Percentiles rank a stretch among this genome's conserved stretches.
Conservation (phyloP, 2,113 vertebrate species). For the Pteropus alecto region DNA sequence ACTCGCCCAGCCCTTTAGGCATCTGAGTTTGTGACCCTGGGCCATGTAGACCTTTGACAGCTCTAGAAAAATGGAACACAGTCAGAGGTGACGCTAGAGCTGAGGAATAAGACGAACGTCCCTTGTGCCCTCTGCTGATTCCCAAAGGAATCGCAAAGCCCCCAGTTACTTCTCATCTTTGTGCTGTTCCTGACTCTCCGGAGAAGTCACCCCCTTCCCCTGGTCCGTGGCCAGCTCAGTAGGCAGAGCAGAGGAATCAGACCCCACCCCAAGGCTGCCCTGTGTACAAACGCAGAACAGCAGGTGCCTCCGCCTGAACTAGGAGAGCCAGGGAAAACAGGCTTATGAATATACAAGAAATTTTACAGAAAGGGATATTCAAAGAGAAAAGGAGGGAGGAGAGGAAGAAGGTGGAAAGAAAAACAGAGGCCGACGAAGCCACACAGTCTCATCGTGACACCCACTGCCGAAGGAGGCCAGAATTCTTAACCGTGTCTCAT, state of each 20-base stretch:
- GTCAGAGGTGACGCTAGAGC: accelerated
- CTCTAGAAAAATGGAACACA: neutral
- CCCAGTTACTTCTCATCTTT: neutral
- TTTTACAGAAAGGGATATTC: neutral
- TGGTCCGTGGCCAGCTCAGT: neutral
- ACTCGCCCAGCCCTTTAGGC: neutral
- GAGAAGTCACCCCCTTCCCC: neutral
- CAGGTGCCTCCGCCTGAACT: neutral
- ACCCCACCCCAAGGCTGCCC: neutral
- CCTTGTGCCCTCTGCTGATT: accelerated
- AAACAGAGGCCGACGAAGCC: neutral
- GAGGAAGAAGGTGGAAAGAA: neutral
- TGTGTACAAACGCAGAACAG: neutral
- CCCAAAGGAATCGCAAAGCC: neutral
- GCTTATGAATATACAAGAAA: neutral
- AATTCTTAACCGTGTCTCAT: neutral
- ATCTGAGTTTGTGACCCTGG: neutral
- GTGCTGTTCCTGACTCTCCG: neutral
- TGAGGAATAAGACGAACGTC: accelerated
- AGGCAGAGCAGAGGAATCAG: neutral
- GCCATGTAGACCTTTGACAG: neutral
- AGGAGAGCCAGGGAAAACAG: neutral
- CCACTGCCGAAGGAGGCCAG: neutral
- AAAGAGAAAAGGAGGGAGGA: neutral
- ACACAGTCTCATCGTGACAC: neutral